phyloP scores from a whole-genome alignment of 2,797 vertebrate genomes.

The Coregonus sp. region DNA sequence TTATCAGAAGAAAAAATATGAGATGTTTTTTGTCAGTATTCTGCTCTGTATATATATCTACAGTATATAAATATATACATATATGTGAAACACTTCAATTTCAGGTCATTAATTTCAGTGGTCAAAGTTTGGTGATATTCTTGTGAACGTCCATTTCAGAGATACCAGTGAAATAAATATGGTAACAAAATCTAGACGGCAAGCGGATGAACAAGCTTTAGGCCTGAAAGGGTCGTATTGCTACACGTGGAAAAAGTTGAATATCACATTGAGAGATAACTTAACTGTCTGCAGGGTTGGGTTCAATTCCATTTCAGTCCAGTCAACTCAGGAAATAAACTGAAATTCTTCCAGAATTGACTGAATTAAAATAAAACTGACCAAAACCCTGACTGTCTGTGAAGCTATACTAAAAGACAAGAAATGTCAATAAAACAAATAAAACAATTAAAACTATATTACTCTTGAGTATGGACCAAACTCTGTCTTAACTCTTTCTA shows the following conservation, averaged over 20 bases:
- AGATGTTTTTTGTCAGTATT: slow-evolving; percentile 53
- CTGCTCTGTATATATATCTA: slow-evolving; percentile 65
- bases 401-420: slow-evolving; percentile 26
- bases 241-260: slow-evolving; percentile 4
- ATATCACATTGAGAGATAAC: slow-evolving; percentile 22
- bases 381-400: slow-evolving; percentile 18
- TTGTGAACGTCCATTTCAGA: slow-evolving; percentile 42
- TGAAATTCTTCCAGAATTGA: neutral
- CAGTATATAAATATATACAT: slow-evolving; percentile 74
- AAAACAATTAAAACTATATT: slow-evolving; percentile 19
- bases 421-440: slow-evolving; percentile 29
- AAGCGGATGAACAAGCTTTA: slow-evolving; percentile 12
- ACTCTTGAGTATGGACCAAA: slow-evolving; percentile 74
- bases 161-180: slow-evolving; percentile 14
- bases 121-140: slow-evolving; percentile 50
- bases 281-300: neutral
- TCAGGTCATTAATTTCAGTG: slow-evolving; percentile 47
- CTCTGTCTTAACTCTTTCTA: slow-evolving; percentile 82
- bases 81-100: slow-evolving; percentile 69
- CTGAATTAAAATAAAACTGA: neutral
- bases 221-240: slow-evolving; percentile 5
- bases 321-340: neutral
- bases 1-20: slow-evolving; percentile 51
- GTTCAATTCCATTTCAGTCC: neutral
- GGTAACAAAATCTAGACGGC: slow-evolving; percentile 8